phyloP scores from a whole-genome alignment of 1,140 invertebrate species.

The Heterodera schachtii region DNA sequence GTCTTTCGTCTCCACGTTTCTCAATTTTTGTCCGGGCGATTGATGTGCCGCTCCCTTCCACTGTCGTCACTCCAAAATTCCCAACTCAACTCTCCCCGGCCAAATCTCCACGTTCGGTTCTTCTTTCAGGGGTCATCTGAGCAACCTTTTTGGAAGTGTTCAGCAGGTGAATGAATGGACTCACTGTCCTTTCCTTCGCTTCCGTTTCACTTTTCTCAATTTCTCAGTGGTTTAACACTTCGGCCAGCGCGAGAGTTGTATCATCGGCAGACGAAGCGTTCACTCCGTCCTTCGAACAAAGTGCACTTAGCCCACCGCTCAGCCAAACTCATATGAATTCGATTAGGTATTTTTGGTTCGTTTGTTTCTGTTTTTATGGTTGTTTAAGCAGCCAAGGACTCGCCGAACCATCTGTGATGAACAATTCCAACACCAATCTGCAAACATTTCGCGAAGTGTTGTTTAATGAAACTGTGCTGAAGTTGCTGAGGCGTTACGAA shows the following conservation, averaged over 20 bases:
- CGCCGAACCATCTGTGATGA: background rate
- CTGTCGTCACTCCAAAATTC: slow-evolving; percentile 16
- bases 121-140: slow-evolving; percentile 27
- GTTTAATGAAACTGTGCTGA: background rate
- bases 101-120: slow-evolving; percentile 24
- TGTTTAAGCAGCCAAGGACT: background rate
- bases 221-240: slow-evolving; percentile 19
- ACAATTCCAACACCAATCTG: background rate
- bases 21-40: background rate
- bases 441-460: background rate
- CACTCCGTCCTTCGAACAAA: slow-evolving; percentile 8
- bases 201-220: background rate
- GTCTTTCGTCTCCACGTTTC: too few relatives aligned
- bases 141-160: slow-evolving; percentile 30
- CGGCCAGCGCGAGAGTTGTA: background rate
- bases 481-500: slow-evolving; percentile 12
- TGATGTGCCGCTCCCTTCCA: background rate
- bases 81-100: slow-evolving; percentile 21
- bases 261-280: background rate
- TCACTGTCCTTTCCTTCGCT: background rate
- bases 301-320: slow-evolving; percentile 6
- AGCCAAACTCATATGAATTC: slow-evolving; percentile 4
- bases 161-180: slow-evolving; percentile 8
- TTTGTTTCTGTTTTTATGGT: background rate
- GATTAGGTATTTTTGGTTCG: background rate